Evolutionary conservation across 2,113 vertebrate genomes (phyloP), one percentile per base, ranked within the genome.

Genomic region (Leucopternis melanops): DNA sequence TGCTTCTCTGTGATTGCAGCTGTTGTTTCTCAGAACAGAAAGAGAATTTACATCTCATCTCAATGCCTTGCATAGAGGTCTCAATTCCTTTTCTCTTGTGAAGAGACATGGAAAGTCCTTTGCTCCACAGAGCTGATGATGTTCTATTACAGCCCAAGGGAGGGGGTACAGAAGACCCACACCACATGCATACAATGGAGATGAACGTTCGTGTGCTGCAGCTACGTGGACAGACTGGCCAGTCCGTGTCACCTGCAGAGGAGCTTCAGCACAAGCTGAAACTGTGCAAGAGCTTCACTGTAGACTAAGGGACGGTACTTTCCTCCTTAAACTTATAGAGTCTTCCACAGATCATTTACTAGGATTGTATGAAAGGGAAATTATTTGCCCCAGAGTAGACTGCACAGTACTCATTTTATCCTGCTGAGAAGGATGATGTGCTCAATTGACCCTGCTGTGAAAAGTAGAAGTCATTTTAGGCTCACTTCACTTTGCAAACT

Each of bases 391-490:
- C 79, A 57, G 82, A 90, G 72, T 86, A 81, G 69, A 52, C 29
- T 50, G 50, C 47, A 58, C 59, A 26, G 75, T 69, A 52, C 80
- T 93, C 59, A 91, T 95, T 92, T 93, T 84, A 85, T 82, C 90
- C 67, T 86, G 83, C 91, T 91, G 92, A 92, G 93, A 85, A 95
- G 79, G 94, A 83, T 92, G 91, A 90, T 80, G 81, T 85, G 82
- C 58, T 96, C 92, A 80, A 61, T 86, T 90, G 95, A 92, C 89
- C 81, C 92, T 92, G 86, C 92, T 95, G 90, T 93, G 94, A 95
- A 96, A 95, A 95, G 91, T 45, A 85, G 86, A 92, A 94, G 83
- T 95, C 93, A 73, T 81, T 97, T 86, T 85, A 90, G 86, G 40
- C 79, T 90, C 40, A 44, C 90, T 91, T 86, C 90, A 79, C 86